Evolutionary conservation across 2,888 invertebrate species (phyloP).

Genomic region (Dryobotodes eremita): DNA sequence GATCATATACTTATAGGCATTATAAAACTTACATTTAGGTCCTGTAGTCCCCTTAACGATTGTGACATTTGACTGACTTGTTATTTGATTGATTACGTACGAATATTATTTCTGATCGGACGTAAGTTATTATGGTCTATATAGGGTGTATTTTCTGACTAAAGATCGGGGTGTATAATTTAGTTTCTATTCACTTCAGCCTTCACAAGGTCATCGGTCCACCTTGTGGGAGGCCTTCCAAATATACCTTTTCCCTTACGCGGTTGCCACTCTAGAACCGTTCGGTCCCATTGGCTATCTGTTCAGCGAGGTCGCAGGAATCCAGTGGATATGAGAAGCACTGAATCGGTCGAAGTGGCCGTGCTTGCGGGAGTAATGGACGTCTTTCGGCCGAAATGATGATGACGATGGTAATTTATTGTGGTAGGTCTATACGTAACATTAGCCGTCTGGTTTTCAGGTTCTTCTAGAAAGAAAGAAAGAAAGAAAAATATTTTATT

Average conservation of each 20-base stretch:
- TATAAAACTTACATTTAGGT: no score
- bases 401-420: neutral
- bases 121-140: constrained; percentile 19
- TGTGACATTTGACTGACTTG: constrained; percentile 25
- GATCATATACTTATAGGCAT: no score
- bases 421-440: neutral
- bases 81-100: neutral
- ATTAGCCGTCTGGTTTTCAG: neutral
- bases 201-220: neutral
- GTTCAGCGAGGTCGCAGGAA: neutral
- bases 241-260: neutral
- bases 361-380: no score
- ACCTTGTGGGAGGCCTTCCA: neutral
- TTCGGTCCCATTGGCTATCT: neutral
- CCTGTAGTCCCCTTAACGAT: no score
- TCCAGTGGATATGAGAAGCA: neutral
- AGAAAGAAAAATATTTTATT: no score
- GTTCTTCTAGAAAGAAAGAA: no score
- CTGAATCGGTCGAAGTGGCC: neutral
- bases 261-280: neutral
- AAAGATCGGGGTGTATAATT: neutral
- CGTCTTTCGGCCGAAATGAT: neutral
- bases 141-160: neutral
- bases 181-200: neutral
- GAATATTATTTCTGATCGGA: neutral